These are phyloP conservation scores for Onychomys leucogaster DNA, from an alignment of 2,797 vertebrate species.

Conservation along the genomic window DNA sequence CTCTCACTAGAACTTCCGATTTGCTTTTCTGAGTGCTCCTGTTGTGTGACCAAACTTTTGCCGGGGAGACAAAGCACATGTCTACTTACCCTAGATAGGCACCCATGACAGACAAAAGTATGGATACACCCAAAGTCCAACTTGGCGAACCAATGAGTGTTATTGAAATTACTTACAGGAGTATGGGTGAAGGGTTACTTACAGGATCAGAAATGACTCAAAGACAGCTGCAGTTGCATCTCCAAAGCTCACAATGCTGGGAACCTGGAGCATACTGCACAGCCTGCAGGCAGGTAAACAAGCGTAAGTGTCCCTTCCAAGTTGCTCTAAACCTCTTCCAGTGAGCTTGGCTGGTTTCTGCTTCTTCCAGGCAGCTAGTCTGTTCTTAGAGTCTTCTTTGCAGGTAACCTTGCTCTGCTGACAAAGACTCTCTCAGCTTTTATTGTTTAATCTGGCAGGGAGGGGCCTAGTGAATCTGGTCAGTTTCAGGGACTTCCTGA, in stretches of 20 bases:
- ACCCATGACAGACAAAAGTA: not conserved
- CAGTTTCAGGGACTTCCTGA: not conserved
- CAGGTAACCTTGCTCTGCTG: not conserved
- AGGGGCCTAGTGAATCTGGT: not conserved
- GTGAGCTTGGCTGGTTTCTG: not conserved
- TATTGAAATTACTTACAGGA: not conserved
- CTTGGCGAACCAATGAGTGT: not conserved
- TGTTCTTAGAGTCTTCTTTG: not conserved
- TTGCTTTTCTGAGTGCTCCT: conserved; percentile 16
- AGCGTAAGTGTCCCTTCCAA: not conserved
- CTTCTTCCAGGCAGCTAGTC: not conserved
- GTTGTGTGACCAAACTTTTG: not conserved
- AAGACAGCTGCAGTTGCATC: not conserved
- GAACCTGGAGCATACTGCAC: not conserved
- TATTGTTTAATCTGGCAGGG: not conserved
- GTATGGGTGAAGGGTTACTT: not conserved
- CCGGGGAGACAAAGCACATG: not conserved
- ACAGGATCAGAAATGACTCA: not conserved
- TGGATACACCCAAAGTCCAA: too few species aligned
- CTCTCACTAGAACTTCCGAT: conserved; percentile 14
- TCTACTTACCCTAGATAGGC: not conserved
- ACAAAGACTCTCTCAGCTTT: not conserved
- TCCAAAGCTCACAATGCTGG: not conserved
- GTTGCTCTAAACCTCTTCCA: not conserved
- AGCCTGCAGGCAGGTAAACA: not conserved